Percentiles rank a stretch among this genome's conserved stretches.
Conservation (phyloP, 2,113 vertebrate species). For the Labeo rohita region DNA sequence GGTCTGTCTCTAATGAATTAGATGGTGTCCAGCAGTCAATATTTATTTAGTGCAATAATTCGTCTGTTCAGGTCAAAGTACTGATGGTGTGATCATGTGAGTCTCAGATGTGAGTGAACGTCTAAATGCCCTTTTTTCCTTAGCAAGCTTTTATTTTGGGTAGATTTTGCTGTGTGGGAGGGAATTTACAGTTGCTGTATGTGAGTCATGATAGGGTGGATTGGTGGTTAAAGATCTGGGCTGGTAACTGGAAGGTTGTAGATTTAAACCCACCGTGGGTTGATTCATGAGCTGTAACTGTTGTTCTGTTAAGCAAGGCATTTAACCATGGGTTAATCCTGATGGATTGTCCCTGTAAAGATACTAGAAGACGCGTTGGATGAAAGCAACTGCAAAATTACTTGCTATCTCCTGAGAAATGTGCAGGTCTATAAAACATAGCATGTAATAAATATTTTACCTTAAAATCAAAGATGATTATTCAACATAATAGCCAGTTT, state of each 20-base stretch:
- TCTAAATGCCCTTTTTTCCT: conserved; percentile 36
- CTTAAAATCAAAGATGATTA: too few relatives aligned
- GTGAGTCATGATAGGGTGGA: background rate
- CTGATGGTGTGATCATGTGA: conserved; percentile 69
- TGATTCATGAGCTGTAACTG: background rate
- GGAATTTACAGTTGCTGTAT: background rate
- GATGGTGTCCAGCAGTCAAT: background rate
- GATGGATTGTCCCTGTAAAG: background rate
- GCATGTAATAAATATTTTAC: too few relatives aligned
- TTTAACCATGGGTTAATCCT: background rate
- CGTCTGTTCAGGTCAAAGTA: conserved; percentile 30
- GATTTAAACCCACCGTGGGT: background rate
- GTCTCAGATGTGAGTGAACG: conserved; percentile 64
- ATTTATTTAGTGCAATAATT: conserved; percentile 8
- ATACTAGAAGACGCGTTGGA: background rate
- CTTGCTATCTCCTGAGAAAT: background rate
- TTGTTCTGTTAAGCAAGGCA: background rate
- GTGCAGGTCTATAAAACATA: too few relatives aligned
- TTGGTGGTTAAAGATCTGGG: background rate
- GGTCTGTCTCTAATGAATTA: background rate
- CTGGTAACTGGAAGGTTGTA: background rate
- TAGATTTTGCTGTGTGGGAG: background rate
- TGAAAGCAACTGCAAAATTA: background rate
- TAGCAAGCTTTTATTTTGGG: background rate
- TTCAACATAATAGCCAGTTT: too few relatives aligned